Conservation (phyloP, 2,888 invertebrate genomes). For the Anagyrus pseudococci region DNA sequence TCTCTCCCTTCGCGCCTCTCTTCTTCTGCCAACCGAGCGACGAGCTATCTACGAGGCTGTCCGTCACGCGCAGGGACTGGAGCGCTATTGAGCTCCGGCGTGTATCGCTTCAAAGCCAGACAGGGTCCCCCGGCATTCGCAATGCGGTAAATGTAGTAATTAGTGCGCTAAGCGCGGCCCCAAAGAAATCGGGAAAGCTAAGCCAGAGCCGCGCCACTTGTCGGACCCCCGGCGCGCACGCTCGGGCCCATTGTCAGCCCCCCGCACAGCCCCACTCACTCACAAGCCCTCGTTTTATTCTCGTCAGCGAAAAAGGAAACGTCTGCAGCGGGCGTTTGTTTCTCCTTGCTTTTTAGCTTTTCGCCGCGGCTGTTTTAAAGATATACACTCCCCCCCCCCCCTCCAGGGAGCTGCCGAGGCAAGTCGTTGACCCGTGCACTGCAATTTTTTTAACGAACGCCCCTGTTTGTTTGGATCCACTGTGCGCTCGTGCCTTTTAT, state of each 20-base stretch:
- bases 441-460: background rate
- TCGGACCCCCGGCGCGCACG: too few species aligned
- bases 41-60: too few species aligned
- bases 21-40: too few species aligned
- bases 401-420: background rate
- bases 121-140: background rate
- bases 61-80: too few species aligned
- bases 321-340: constrained; percentile 3
- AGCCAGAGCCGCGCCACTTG: too few species aligned
- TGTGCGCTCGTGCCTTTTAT: too few species aligned
- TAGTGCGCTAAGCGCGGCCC: constrained; percentile 2
- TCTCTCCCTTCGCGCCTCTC: too few species aligned
- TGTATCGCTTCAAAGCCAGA: background rate
- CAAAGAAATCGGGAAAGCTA: background rate
- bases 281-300: too few species aligned
- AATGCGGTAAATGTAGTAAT: constrained; percentile 11
- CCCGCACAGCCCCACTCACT: too few species aligned
- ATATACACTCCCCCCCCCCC: background rate
- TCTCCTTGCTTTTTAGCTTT: constrained; percentile 6
- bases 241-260: too few species aligned
- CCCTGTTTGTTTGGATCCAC: background rate
- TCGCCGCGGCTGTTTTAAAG: background rate
- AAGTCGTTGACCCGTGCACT: background rate
- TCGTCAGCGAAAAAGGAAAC: constrained; percentile 8
- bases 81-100: too few species aligned